A percentile compares a stretch with the other conserved stretches of the same genome.
These are phyloP conservation scores for Charaxes varanes DNA, from an alignment of 1,140 invertebrate species.

Conservation along the genomic window DNA sequence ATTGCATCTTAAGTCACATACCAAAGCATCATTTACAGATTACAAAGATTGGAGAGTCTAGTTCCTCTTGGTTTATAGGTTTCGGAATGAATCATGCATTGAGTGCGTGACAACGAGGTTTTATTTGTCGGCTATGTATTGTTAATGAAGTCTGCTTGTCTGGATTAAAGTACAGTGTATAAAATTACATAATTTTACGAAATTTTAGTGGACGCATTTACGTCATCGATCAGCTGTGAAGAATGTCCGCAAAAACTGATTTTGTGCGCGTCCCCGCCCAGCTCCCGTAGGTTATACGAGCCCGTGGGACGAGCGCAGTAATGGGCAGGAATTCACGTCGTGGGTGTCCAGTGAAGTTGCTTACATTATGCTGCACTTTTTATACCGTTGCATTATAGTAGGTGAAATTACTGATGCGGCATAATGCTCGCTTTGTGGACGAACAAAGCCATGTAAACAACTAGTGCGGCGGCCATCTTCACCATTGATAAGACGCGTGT, in stretches of 20 bases:
- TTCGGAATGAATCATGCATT: no score
- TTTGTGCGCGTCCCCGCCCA: slow-evolving; percentile 41
- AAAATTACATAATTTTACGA: slow-evolving; percentile 15
- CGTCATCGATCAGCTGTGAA: slow-evolving; percentile 42
- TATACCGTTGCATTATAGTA: slow-evolving; percentile 25
- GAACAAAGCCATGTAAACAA: slow-evolving; percentile 43
- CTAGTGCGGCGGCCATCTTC: slow-evolving; percentile 21
- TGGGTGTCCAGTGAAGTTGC: slow-evolving; percentile 55
- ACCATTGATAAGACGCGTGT: slow-evolving; percentile 18
- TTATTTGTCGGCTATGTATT: no score
- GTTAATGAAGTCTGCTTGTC: no score
- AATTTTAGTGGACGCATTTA: slow-evolving; percentile 22
- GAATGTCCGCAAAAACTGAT: slow-evolving; percentile 51
- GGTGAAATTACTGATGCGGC: slow-evolving; percentile 35
- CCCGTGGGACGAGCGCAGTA: slow-evolving; percentile 56
- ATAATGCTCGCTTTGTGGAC: slow-evolving; percentile 48
- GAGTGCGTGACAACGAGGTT: no score
- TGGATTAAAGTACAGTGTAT: no score
- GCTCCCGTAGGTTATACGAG: slow-evolving; percentile 56
- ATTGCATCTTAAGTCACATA: no score
- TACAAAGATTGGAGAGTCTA: no score
- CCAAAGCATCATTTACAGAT: no score
- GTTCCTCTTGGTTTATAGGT: no score
- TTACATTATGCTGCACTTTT: slow-evolving; percentile 56
- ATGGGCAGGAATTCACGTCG: slow-evolving; percentile 52